Percentiles rank a stretch among this genome's conserved stretches.
phyloP scores from a whole-genome alignment of 2,888 invertebrate species.

The Theretra japonica region DNA sequence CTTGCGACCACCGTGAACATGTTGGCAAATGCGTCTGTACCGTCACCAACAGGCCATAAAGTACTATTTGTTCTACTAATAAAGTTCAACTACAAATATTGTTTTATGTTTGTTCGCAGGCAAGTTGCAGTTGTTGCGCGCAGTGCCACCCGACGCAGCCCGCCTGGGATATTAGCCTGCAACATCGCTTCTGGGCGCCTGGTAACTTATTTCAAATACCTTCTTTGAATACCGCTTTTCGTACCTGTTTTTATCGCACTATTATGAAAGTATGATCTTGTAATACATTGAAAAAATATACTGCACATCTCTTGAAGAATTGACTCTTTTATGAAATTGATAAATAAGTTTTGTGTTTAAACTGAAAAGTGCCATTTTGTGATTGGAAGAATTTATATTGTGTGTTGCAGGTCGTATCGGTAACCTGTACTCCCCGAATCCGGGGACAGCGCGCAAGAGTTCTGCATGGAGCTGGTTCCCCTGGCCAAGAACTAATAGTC shows the following conservation, averaged over 20 bases:
- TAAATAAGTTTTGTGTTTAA: no score
- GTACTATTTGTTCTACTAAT: no score
- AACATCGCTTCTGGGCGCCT: slow-evolving; percentile 81
- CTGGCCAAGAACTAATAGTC: slow-evolving; percentile 86
- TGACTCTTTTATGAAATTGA: no score
- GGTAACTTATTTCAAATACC: slow-evolving; percentile 50
- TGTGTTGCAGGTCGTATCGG: slow-evolving; percentile 86
- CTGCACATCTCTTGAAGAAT: no score
- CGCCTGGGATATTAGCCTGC: slow-evolving; percentile 79
- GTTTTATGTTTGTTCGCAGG: slow-evolving; percentile 51
- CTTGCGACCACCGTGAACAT: no score
- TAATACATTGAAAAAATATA: no score
- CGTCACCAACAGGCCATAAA: no score
- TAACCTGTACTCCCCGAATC: slow-evolving; percentile 94
- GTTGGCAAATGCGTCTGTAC: no score
- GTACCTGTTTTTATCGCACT: no score
- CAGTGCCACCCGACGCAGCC: slow-evolving; percentile 77
- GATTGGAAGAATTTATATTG: slow-evolving; percentile 29
- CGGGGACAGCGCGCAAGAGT: slow-evolving; percentile 85
- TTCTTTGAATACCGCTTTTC: no score
- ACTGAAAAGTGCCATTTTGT: background rate
- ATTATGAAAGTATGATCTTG: no score
- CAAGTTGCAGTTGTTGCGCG: slow-evolving; percentile 74
- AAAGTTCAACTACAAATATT: background rate
- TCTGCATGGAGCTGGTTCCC: slow-evolving; percentile 90